Percentiles rank a stretch among this genome's conserved stretches.
Conservation (phyloP, 64 coral and sea anemone species). For the Stichodactyla helianthus region DNA sequence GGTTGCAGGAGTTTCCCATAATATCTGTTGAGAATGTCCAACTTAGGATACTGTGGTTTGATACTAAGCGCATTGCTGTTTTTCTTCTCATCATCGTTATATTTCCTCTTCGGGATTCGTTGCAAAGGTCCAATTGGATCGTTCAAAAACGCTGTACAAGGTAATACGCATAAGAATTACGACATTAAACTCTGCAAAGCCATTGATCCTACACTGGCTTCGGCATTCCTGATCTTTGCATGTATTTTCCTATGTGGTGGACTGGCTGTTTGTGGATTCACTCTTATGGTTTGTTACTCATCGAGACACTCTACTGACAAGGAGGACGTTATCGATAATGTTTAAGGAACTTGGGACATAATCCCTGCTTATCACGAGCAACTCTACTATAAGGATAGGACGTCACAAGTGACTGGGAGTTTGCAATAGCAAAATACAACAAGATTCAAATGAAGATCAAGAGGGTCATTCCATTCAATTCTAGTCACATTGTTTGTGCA, state of each 20-base stretch:
- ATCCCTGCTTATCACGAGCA: neutral
- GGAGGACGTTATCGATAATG: neutral
- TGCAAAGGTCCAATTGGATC: neutral
- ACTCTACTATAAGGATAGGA: neutral
- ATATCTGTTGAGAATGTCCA: neutral
- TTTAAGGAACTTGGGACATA: neutral
- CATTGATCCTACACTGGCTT: neutral
- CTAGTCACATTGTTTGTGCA: too few species aligned
- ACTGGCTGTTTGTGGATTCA: conserved; percentile 2
- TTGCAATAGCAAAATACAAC: too few species aligned
- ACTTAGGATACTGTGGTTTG: neutral
- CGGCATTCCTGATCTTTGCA: neutral
- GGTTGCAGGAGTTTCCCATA: too few species aligned
- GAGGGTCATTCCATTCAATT: too few species aligned
- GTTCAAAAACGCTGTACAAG: neutral
- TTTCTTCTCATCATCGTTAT: neutral
- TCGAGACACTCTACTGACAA: neutral
- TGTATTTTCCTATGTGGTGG: neutral
- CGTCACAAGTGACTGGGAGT: too few species aligned
- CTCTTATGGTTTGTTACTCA: neutral
- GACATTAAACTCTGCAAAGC: neutral
- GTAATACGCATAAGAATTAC: neutral
- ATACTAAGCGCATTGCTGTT: neutral
- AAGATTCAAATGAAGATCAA: too few species aligned
- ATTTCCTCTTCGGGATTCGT: neutral